A percentile compares a stretch with the other conserved stretches of the same genome.
Conservation (phyloP, 1,140 invertebrate species). For the Cecropterus lyciades region DNA sequence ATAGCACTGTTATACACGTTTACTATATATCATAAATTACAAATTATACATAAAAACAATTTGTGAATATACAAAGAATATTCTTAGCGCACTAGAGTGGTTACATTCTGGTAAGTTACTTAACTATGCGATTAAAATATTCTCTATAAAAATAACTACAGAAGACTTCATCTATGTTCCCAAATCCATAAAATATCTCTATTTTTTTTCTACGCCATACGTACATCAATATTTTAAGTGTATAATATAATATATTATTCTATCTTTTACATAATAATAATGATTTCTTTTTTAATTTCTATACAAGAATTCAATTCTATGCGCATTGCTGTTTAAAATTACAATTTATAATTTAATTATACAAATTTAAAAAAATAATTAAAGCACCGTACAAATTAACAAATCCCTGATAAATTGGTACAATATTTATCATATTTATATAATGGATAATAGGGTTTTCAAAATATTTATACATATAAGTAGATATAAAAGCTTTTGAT, state of each 20-base stretch:
- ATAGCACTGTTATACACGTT: constrained; percentile 20
- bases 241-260: too few relatives aligned
- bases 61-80: constrained; percentile 21
- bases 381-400: constrained; percentile 50
- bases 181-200: constrained; percentile 48
- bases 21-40: constrained; percentile 28
- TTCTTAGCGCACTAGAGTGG: constrained; percentile 1
- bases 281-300: constrained; percentile 12
- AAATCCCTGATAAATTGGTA: constrained; percentile 50
- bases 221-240: constrained; percentile 38
- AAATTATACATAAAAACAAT: constrained; percentile 18
- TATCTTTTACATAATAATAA: constrained; percentile 12
- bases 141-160: constrained; percentile 29
- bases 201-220: constrained; percentile 38
- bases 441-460: constrained; percentile 42
- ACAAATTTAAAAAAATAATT: constrained; percentile 41
- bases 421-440: constrained; percentile 36
- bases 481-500: constrained; percentile 39
- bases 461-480: constrained; percentile 37
- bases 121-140: constrained; percentile 18
- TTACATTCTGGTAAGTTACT: constrained; percentile 1
- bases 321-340: constrained; percentile 54
- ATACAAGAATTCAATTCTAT: constrained; percentile 60
- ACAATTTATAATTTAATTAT: constrained; percentile 33
- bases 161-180: constrained; percentile 54